Conservation (phyloP, 2,888 invertebrate genomes). For the Pammene fasciana region DNA sequence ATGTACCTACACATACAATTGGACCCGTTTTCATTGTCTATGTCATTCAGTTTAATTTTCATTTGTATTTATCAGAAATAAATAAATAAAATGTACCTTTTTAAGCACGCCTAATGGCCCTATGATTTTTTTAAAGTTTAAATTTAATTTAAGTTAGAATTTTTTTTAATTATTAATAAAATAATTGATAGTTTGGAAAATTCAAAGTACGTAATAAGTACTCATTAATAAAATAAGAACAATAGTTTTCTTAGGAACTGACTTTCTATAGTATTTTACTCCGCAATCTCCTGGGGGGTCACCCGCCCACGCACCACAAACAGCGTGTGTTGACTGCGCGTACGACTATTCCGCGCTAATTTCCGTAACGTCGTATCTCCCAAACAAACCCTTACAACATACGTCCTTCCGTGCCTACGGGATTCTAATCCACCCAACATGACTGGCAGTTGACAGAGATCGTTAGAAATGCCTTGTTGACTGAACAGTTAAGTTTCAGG, state of each 20-base stretch:
- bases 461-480: slow-evolving; percentile 27
- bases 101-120: no score
- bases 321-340: slow-evolving; percentile 33
- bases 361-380: slow-evolving; percentile 9
- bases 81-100: no score
- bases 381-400: not conserved
- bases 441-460: slow-evolving; percentile 35
- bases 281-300: slow-evolving; percentile 33
- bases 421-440: slow-evolving; percentile 22
- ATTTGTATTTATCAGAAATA: no score
- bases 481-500: slow-evolving; percentile 31
- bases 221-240: not conserved
- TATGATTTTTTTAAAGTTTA: no score
- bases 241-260: not conserved
- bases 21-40: no score
- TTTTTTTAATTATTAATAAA: no score
- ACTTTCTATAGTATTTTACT: slow-evolving; percentile 30
- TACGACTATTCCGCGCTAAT: not conserved
- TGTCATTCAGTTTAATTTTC: no score
- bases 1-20: no score
- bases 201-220: not conserved
- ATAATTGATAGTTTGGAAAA: no score
- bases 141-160: no score
- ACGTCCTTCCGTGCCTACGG: not conserved
- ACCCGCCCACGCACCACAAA: slow-evolving; percentile 37